Evolutionary conservation across 1,140 invertebrate species (phyloP), one percentile per base, ranked within the genome.

Genomic region (Pachyrhynchus sulphureomaculatus): DNA sequence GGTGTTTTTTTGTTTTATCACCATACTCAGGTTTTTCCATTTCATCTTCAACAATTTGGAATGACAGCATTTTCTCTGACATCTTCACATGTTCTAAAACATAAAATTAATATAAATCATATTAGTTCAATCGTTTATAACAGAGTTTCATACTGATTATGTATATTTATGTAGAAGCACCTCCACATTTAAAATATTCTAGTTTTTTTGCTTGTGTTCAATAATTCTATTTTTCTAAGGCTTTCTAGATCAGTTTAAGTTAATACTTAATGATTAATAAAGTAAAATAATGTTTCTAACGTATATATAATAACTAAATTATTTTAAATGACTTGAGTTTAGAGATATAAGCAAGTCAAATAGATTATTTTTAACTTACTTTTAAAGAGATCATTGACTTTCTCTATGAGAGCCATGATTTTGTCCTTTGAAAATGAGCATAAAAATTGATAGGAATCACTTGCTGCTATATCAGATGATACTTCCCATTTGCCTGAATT

Each of bases 1-100:
- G 76, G 75, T 93, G 90, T 51, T 87, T 85, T 36, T 79, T 82
- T 0, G 84, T 80, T 67, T 81, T 80, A 56, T 79, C 79, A 1
- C 88, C 86, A 72, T 86, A 84, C 4, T 81, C 81, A 0, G 79
- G 72, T 44, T 86, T 83, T 1, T 74, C 71, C 49, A 91, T 78
- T 73, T 90, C 87, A 4, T 77, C 72, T 45, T 80, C 64, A 0
- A 87, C 64, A 18, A 85, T 74, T 1, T 75, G 64, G 37, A 83
- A 78, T 41, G 78, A 78, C 6, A 80, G 69, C 2, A 83, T 71
- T 41, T 77, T 69, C 13, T 78, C 63, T 4, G 72, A 49, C 64
- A 86, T 79, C n/a, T 73, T 73, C 4, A 65, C 68, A 45, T 72
- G 57, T 15, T 76, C 71, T 74, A 64, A 36, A 68, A 71, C 26